These are phyloP conservation scores for Bombus impatiens DNA, from an alignment of 1,140 invertebrate genomes.

Conservation along the genomic window DNA sequence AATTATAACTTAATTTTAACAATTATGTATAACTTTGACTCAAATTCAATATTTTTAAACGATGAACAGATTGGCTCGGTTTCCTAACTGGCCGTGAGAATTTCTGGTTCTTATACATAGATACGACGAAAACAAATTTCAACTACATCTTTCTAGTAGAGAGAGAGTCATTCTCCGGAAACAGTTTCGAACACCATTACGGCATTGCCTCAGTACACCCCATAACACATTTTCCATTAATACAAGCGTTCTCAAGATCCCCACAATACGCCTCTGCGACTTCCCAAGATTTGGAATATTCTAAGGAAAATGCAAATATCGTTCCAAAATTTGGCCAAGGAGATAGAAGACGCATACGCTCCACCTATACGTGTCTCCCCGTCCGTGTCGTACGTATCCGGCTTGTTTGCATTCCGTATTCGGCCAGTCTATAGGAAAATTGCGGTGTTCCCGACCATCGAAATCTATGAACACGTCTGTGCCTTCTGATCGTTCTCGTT, in stretches of 20 bases:
- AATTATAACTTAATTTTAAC: too few relatives aligned
- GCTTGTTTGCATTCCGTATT: conserved; percentile 64
- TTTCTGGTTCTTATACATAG: neutral
- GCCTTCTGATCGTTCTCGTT: conserved; percentile 21
- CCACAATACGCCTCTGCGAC: conserved; percentile 15
- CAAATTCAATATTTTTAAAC: too few relatives aligned
- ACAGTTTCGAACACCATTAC: conserved; percentile 47
- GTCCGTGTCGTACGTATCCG: conserved; percentile 18
- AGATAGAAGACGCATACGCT: conserved; percentile 53
- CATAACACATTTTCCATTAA: conserved; percentile 55
- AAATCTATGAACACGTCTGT: conserved; percentile 53
- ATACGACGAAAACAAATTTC: conserved; percentile 17
- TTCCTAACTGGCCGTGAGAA: too few relatives aligned
- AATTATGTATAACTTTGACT: too few relatives aligned
- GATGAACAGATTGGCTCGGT: too few relatives aligned
- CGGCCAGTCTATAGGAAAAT: conserved; percentile 60
- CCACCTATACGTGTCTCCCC: neutral
- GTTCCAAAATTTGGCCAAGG: conserved; percentile 61
- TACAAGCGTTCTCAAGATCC: conserved; percentile 18
- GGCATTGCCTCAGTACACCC: conserved; percentile 9
- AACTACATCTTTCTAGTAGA: conserved; percentile 15
- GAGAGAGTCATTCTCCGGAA: conserved; percentile 11
- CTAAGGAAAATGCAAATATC: conserved; percentile 71
- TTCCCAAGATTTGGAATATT: conserved; percentile 61
- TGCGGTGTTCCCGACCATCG: conserved; percentile 37